phyloP scores from a whole-genome alignment of 1,140 invertebrate genomes.

The Aleiodes sp. region DNA sequence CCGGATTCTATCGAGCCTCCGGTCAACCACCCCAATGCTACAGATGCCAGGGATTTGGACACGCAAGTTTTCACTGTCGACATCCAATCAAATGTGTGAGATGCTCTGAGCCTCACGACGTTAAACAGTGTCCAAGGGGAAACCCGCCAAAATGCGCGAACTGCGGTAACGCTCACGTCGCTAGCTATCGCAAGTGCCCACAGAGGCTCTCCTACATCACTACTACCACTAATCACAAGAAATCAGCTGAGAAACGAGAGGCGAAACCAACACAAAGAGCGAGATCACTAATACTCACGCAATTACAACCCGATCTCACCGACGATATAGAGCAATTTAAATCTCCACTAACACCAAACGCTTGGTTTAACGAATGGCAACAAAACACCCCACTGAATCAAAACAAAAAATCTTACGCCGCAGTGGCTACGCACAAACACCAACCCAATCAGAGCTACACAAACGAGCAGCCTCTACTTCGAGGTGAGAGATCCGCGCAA shows the following conservation, averaged over 20 bases:
- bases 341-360: no score
- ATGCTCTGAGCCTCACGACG: not conserved
- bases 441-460: no score
- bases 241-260: not conserved
- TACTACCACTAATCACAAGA: not conserved
- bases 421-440: no score
- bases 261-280: no score
- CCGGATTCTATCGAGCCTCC: not conserved
- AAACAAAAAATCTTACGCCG: no score
- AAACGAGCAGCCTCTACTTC: no score
- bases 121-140: not conserved
- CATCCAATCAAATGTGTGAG: not conserved
- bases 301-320: no score
- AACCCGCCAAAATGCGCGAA: not conserved
- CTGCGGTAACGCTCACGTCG: not conserved
- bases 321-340: no score
- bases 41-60: slow-evolving; percentile 3
- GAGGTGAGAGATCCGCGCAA: no score
- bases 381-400: no score
- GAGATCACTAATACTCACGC: no score
- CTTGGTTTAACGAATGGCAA: no score
- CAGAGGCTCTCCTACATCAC: not conserved
- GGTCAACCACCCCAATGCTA: slow-evolving; percentile 22
- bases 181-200: not conserved
- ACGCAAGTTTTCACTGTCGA: slow-evolving; percentile 1